Evolutionary conservation across 2,797 vertebrate species (phyloP).

Genomic region (Gymnothorax javanicus): DNA sequence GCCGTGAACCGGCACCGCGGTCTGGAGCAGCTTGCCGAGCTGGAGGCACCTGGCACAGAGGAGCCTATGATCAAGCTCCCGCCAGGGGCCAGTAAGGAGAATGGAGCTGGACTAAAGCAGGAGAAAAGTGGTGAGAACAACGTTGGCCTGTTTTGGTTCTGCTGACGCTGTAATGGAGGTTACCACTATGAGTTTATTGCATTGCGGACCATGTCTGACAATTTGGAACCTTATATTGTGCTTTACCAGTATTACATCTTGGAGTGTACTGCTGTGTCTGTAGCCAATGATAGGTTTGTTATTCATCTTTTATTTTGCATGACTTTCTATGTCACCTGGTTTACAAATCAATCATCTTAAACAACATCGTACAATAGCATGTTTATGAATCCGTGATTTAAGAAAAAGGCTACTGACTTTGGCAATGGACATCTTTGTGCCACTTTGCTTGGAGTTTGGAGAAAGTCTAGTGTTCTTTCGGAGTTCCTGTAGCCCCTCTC

Average conservation of each 20-base stretch:
- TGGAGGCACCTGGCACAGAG: slow-evolving; percentile 63
- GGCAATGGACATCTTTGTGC: background rate
- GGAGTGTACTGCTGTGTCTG: background rate
- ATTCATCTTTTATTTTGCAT: background rate
- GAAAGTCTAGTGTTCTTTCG: background rate
- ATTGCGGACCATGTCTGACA: background rate
- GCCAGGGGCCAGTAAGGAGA: slow-evolving; percentile 46
- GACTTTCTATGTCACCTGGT: background rate
- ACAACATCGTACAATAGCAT: background rate
- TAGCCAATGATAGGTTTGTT: no score
- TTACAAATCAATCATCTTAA: background rate
- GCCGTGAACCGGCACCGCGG: slow-evolving; percentile 77
- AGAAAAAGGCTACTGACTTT: background rate
- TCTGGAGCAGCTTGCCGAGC: slow-evolving; percentile 68
- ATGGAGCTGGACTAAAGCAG: slow-evolving; percentile 33
- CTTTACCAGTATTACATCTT: background rate
- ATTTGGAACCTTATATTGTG: background rate
- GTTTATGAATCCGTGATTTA: background rate
- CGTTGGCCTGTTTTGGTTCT: background rate
- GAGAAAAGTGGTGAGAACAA: slow-evolving; percentile 41
- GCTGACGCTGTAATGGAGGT: background rate
- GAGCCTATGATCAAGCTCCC: slow-evolving; percentile 47
- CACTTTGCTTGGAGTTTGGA: background rate
- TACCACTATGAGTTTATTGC: background rate
- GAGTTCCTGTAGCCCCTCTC: background rate